These are phyloP conservation scores for Apotomis betuletana DNA, from an alignment of 2,888 invertebrate genomes.

Conservation along the genomic window DNA sequence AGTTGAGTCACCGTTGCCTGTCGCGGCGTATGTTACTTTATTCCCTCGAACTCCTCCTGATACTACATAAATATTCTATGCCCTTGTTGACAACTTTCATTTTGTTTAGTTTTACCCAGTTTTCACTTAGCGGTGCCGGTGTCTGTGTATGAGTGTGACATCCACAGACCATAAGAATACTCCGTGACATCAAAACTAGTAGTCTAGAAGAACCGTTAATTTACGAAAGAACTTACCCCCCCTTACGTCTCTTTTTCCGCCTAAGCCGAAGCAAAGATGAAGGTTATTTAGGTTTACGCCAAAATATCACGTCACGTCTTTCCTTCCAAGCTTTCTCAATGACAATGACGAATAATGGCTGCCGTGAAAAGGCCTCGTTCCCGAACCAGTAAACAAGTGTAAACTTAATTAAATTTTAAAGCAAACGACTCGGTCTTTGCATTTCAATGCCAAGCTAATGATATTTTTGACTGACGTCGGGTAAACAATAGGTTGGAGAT, in stretches of 20 bases:
- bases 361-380: constrained; percentile 55
- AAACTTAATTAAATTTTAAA: constrained; percentile 76
- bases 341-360: constrained; percentile 46
- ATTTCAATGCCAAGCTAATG: constrained; percentile 63
- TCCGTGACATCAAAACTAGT: too few relatives aligned
- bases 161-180: too few relatives aligned
- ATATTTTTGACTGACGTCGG: constrained; percentile 41
- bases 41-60: too few relatives aligned
- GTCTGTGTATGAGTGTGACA: too few relatives aligned
- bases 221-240: not conserved
- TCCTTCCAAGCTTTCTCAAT: constrained; percentile 5
- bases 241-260: not conserved
- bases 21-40: too few relatives aligned
- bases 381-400: constrained; percentile 66
- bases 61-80: too few relatives aligned
- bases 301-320: constrained; percentile 16
- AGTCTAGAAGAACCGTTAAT: too few relatives aligned
- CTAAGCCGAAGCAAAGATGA: too few relatives aligned
- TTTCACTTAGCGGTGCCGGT: too few relatives aligned
- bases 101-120: too few relatives aligned
- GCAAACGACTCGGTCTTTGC: constrained; percentile 66
- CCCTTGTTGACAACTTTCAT: too few relatives aligned
- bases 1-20: too few relatives aligned
- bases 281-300: not conserved
- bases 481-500: constrained; percentile 20